Evolutionary conservation across 2,113 vertebrate genomes (phyloP), one percentile per base, ranked within the genome.

Genomic region (pig (Sus scrofa)): DNA sequence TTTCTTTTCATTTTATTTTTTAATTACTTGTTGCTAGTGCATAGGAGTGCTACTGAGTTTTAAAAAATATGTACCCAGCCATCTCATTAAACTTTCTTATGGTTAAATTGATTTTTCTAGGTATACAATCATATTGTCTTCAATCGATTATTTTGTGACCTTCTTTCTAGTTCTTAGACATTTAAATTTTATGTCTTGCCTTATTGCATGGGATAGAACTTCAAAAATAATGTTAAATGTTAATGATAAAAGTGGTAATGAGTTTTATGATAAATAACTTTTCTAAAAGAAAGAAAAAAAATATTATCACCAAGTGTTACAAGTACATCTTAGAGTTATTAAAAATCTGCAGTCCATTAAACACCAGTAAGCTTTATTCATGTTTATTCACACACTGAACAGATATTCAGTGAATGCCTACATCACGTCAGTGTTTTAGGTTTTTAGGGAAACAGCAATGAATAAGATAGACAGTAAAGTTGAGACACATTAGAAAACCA

Each of bases 171-270:
- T 77, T 93, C 37, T 62, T 56, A 90, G 56, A 65, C 18, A 92
- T 90, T 89, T 92, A 37, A 85, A 63, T 63, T 84, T 94, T 92
- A 87, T 93, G 77, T 96, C 60, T 26, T 93, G 71, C 92, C 67
- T 81, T 93, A 95, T 88, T 74, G 58, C 56, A 34, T 95, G 44
- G 94, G 89, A 11, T 79, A 15, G 82, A 87, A 39, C 52, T 71
- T 79, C 37, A 79, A 82, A 90, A 89, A 86, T 83, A 91, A 84
- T 77, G 3, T 73, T 67, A 77, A 71, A 11, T 62, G 39, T 52
- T 79, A 67, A 37, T 89, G 24, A 15, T 85, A 65, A 84, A 50
- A 39, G 56, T 60, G 71, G 24, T 74, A 32, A 39, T 75, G 85
- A 68, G 26, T 79, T 87, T 95, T 89, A 34, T 79, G 34, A 58